Conservation (phyloP, 2,888 invertebrate species). For the Penaeus monodon region DNA sequence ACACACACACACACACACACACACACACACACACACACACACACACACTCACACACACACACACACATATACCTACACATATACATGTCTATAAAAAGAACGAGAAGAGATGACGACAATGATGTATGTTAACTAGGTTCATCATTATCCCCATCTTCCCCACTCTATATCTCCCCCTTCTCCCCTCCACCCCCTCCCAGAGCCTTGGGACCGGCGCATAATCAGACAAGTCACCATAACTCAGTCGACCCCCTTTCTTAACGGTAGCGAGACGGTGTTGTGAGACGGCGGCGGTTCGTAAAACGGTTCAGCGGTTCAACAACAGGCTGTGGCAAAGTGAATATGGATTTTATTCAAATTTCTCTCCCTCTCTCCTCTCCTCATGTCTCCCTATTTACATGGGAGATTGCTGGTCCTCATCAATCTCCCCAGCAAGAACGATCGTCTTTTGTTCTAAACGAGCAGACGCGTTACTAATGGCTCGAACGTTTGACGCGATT, state of each 20-base stretch:
- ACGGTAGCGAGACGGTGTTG: background rate
- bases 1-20: no score
- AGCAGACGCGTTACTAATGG: no score
- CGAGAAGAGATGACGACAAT: no score
- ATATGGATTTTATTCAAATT: background rate
- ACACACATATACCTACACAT: no score
- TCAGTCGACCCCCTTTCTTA: background rate
- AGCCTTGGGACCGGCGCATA: background rate
- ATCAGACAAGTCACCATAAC: background rate
- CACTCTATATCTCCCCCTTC: constrained; percentile 16
- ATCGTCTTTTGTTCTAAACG: no score
- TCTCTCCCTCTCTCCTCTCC: background rate
- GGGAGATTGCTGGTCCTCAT: background rate
- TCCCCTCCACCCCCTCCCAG: constrained; percentile 2
- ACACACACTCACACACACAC: no score
- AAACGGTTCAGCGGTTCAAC: background rate
- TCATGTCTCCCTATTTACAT: background rate
- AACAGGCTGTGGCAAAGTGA: background rate
- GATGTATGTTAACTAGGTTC: no score
- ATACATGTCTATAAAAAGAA: no score
- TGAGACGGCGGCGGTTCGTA: no score
- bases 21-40: no score
- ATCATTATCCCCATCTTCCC: background rate
- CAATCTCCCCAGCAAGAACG: background rate
- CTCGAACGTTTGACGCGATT: no score